Evolutionary conservation across 2,888 invertebrate species (phyloP).

Genomic region (Agriopis leucophaearia): DNA sequence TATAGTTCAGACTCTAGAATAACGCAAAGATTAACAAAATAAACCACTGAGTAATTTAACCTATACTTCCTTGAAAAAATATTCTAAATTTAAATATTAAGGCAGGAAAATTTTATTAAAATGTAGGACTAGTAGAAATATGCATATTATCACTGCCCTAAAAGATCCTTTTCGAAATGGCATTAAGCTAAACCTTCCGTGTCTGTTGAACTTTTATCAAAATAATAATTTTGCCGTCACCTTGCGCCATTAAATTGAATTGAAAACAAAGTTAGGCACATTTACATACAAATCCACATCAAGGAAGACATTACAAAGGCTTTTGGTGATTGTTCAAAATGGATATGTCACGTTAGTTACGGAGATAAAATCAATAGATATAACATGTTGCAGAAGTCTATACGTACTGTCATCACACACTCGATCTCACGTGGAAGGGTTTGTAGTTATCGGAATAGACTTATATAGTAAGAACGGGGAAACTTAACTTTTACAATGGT

Average conservation of each 20-base stretch:
- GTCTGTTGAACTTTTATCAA: constrained; percentile 38
- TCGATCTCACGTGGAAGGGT: neutral
- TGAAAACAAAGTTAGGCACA: constrained; percentile 37
- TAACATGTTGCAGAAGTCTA: neutral
- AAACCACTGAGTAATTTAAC: neutral
- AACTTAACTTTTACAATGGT: too few species aligned
- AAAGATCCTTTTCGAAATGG: constrained; percentile 15
- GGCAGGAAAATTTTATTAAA: constrained; percentile 4
- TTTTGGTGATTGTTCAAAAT: constrained; percentile 8
- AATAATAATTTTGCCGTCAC: constrained; percentile 38
- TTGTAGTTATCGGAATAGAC: too few species aligned
- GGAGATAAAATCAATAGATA: constrained; percentile 5
- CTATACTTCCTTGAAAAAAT: neutral
- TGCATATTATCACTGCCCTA: constrained; percentile 10
- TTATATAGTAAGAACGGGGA: too few species aligned
- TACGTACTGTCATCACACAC: neutral
- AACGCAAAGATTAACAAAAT: neutral
- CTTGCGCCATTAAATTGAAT: constrained; percentile 38
- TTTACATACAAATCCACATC: constrained; percentile 39
- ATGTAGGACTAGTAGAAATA: constrained; percentile 4
- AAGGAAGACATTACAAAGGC: constrained; percentile 18
- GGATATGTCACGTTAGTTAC: constrained; percentile 18
- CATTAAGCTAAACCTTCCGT: constrained; percentile 27
- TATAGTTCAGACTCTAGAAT: neutral
- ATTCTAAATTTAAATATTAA: neutral